A percentile compares a stretch with the other conserved stretches of the same genome.
phyloP scores from a whole-genome alignment of 2,888 invertebrate genomes.

The Digitonthophagus gazella region DNA sequence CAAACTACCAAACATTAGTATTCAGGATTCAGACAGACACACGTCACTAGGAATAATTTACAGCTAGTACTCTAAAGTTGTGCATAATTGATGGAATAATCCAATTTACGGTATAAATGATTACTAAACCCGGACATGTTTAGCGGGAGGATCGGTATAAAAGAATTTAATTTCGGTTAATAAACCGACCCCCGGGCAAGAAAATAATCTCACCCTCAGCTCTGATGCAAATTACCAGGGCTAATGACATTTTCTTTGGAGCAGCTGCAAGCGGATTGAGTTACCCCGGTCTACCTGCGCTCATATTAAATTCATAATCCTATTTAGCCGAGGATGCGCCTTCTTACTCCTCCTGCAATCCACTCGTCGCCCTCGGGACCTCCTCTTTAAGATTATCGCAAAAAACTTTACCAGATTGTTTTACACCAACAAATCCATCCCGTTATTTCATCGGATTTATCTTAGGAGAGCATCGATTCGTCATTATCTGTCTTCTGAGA shows the following conservation, averaged over 20 bases:
- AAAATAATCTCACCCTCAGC: background rate
- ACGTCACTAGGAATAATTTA: background rate
- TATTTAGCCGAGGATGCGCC: background rate
- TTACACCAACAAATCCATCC: no score
- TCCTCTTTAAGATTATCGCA: no score
- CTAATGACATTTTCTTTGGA: conserved; percentile 15
- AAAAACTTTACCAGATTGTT: no score
- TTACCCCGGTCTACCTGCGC: conserved; percentile 2
- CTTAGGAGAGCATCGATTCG: conserved; percentile 12
- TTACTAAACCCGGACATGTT: background rate
- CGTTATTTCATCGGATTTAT: no score
- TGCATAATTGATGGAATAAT: background rate
- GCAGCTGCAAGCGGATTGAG: conserved; percentile 7
- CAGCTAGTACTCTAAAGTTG: background rate
- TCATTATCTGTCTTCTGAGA: conserved; percentile 30
- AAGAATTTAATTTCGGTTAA: background rate
- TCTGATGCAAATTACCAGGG: conserved; percentile 14
- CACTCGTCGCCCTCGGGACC: no score
- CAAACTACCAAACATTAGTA: background rate
- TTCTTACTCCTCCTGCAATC: background rate
- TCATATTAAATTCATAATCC: conserved; percentile 17
- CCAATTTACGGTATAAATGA: background rate
- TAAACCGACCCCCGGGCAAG: background rate
- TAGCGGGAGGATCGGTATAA: background rate
- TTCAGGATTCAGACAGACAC: background rate